Percentiles rank a stretch among this genome's conserved stretches.
These are phyloP conservation scores for Drosophila lacertosa DNA, from an alignment of 1,140 invertebrate species.

Conservation along the genomic window DNA sequence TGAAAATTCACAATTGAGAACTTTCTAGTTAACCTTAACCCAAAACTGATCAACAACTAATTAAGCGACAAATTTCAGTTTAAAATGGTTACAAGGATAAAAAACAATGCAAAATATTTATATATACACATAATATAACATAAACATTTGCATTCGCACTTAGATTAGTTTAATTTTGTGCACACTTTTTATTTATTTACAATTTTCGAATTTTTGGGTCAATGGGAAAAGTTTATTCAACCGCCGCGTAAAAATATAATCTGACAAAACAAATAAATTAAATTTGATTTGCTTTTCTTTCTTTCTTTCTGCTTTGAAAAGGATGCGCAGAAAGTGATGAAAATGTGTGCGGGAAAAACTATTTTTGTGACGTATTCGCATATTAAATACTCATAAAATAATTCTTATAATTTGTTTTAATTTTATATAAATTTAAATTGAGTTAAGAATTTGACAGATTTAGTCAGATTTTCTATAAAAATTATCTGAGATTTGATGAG, in stretches of 20 bases:
- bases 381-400: background rate
- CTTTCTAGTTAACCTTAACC: constrained; percentile 30
- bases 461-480: too few relatives aligned
- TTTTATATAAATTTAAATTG: too few relatives aligned
- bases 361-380: background rate
- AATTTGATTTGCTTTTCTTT: background rate
- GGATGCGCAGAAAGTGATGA: constrained; percentile 6
- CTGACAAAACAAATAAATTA: constrained; percentile 5
- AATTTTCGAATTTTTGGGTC: constrained; percentile 39
- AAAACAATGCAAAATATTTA: constrained; percentile 2
- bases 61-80: constrained; percentile 16
- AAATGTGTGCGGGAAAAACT: background rate
- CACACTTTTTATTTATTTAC: constrained; percentile 27
- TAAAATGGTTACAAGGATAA: constrained; percentile 53
- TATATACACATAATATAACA: background rate
- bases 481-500: too few relatives aligned
- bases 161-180: constrained; percentile 3
- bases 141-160: constrained; percentile 17
- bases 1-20: background rate
- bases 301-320: too few relatives aligned
- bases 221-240: constrained; percentile 55
- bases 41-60: constrained; percentile 34
- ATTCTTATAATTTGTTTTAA: too few relatives aligned
- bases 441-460: too few relatives aligned
- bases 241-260: constrained; percentile 21